Percentiles rank a stretch among this genome's conserved stretches.
Conservation (phyloP, 2,797 vertebrate genomes). For the Sorex maritimensis region DNA sequence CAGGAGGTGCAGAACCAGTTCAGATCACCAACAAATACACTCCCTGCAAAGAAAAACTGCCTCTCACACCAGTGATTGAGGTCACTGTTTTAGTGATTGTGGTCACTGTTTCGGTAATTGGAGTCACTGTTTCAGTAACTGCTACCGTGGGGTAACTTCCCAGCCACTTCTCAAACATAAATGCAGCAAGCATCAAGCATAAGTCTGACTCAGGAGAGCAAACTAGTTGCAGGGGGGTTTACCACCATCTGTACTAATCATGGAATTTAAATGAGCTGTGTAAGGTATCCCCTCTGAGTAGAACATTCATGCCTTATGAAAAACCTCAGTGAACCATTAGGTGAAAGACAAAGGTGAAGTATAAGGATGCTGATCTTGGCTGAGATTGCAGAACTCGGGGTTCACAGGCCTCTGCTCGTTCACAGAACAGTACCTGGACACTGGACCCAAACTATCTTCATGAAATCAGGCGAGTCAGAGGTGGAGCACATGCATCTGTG, state of each 20-base stretch:
- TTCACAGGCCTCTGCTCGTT: too few species aligned
- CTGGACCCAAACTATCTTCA: too few species aligned
- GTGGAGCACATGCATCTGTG: too few species aligned
- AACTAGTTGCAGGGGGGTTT: background rate
- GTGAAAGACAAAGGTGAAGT: too few species aligned
- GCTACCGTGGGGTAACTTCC: background rate
- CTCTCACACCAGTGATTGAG: background rate
- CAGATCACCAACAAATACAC: background rate
- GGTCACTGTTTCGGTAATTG: too few species aligned
- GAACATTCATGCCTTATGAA: background rate
- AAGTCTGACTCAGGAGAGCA: background rate
- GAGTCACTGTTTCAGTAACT: background rate
- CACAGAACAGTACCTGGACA: too few species aligned
- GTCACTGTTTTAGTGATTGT: background rate
- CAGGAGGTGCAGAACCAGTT: background rate
- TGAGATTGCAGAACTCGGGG: too few species aligned
- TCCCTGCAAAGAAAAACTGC: constrained; percentile 15
- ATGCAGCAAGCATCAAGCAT: background rate
- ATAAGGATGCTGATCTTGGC: too few species aligned
- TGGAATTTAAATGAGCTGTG: background rate
- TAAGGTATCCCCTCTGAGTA: background rate
- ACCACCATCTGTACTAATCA: background rate
- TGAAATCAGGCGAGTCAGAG: too few species aligned
- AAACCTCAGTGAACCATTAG: too few species aligned
- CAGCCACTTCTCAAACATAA: background rate